These are phyloP conservation scores for Rhea pennata DNA, from an alignment of 2,113 vertebrate genomes.

Conservation along the genomic window DNA sequence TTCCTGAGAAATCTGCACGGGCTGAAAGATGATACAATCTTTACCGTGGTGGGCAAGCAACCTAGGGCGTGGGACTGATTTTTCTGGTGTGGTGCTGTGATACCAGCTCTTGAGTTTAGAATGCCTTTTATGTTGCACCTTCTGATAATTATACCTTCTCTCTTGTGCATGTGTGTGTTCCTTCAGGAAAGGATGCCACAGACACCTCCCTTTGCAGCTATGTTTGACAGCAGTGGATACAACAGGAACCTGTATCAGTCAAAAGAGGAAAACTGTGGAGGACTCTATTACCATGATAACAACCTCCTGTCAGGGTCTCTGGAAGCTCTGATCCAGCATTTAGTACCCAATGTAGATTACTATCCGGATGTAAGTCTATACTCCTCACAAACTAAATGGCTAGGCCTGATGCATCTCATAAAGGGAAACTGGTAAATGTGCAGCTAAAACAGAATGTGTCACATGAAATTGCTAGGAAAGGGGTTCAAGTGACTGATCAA, in stretches of 20 bases:
- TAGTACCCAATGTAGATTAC: conserved; percentile 91
- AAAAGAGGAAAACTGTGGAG: conserved; percentile 83
- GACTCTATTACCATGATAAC: conserved; percentile 90
- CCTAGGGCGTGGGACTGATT: background rate
- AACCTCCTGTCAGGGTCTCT: conserved; percentile 91
- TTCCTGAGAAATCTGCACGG: background rate
- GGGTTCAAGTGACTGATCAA: background rate
- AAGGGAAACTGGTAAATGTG: background rate
- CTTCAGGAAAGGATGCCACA: conserved; percentile 91
- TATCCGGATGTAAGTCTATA: conserved; percentile 90
- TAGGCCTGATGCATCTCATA: background rate
- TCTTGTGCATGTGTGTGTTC: background rate
- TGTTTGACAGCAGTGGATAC: conserved; percentile 86
- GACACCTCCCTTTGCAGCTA: conserved; percentile 85
- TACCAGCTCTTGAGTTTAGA: background rate
- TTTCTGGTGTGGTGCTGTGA: background rate
- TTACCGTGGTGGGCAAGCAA: background rate
- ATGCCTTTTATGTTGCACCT: background rate
- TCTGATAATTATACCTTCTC: background rate
- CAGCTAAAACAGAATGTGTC: background rate
- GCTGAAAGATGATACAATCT: background rate
- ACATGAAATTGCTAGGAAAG: background rate
- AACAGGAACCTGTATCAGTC: conserved; percentile 88
- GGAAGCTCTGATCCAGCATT: conserved; percentile 93
- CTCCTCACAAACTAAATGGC: background rate